Base-by-base conservation (phyloP, 2,113 vertebrate species). In the Nycticebus coucang region DNA sequence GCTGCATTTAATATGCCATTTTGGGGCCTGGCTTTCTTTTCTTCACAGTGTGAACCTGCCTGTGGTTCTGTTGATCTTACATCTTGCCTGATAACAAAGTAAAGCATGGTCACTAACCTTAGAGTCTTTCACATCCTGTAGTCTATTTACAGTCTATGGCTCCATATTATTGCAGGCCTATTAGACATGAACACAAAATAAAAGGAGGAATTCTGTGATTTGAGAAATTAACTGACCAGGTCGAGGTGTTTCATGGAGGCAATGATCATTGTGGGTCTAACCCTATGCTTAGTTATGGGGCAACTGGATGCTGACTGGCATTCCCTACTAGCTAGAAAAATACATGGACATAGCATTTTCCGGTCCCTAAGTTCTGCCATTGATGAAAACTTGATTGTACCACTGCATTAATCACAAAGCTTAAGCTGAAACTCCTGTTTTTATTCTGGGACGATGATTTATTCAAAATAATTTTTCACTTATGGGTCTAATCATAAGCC, bases 401-500 rank as follows among this genome's bases (percentile, higher is more conserved):
- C 69, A 37, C 45, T 93, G 72, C 71, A 77, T 89, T 88, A 13
- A 24, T 93, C 45, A 7, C 57, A 9, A n/a, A 86, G 28, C n/a
- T 78, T 96, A 83, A n/a, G 13, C 96, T 68, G 89, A 95, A 97
- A 92, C 59, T 97, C 82, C 55, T 97, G 60, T 97, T 98, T 96
- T 92, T 95, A 74, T 93, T 98, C 98, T 98, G 95, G 90, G 92
- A 97, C 97, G 97, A 96, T 95, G 35, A 90, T 97, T 98, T 97
- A 97, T 96, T 94, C 68, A 80, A 95, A 97, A 97, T 96, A 97
- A 95, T 97, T 96, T 97, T 98, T 98, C 95, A 95, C 74, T 98
- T 97, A 97, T 94, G 95, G 66, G 69, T 95, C 95, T 97, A 96
- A 95, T 96, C 87, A 74, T 97, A 87, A 45, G 91, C 71, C 77